Percentiles rank a stretch among this genome's conserved stretches.
These are phyloP conservation scores for Drosophila seguyi DNA, from an alignment of 1,140 invertebrate species.

Conservation along the genomic window DNA sequence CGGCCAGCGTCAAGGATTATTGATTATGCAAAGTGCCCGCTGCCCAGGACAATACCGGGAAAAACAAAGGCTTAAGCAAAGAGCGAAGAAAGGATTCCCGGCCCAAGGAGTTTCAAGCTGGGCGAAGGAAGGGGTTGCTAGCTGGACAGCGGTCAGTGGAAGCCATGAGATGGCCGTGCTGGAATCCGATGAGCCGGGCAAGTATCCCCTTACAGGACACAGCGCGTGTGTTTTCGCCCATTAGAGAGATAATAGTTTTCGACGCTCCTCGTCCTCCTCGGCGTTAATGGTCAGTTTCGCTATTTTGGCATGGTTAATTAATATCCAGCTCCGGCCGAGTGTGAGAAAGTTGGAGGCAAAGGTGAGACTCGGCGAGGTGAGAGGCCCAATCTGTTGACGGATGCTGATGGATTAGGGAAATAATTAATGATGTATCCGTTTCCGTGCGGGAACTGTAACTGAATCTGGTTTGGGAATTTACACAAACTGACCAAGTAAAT, in stretches of 20 bases:
- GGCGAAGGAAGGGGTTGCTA: conserved; percentile 67
- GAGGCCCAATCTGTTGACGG: conserved; percentile 65
- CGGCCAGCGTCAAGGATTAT: conserved; percentile 83
- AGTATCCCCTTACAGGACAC: conserved; percentile 76
- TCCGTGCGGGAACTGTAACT: conserved; percentile 8
- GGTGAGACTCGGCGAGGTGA: conserved; percentile 45
- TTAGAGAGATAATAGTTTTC: conserved; percentile 82
- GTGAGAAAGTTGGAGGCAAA: conserved; percentile 74
- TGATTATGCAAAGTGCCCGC: conserved; percentile 84
- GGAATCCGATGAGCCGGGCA: conserved; percentile 56
- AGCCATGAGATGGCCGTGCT: conserved; percentile 53
- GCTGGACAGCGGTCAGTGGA: conserved; percentile 57
- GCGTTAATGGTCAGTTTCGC: conserved; percentile 81
- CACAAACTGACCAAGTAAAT: conserved; percentile 66
- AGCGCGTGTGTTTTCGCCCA: conserved; percentile 83
- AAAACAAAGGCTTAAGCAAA: conserved; percentile 80
- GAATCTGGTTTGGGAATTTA: conserved; percentile 44
- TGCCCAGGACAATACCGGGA: conserved; percentile 70
- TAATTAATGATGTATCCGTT: conserved; percentile 74
- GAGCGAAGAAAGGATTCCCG: conserved; percentile 50
- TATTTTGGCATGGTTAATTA: conserved; percentile 85
- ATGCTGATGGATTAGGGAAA: conserved; percentile 78
- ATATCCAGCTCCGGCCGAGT: conserved; percentile 58
- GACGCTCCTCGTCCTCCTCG: conserved; percentile 46
- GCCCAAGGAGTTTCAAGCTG: conserved; percentile 39